These are phyloP conservation scores for Muricea muricata DNA, from an alignment of 92 coral and sea anemone species.

Conservation along the genomic window DNA sequence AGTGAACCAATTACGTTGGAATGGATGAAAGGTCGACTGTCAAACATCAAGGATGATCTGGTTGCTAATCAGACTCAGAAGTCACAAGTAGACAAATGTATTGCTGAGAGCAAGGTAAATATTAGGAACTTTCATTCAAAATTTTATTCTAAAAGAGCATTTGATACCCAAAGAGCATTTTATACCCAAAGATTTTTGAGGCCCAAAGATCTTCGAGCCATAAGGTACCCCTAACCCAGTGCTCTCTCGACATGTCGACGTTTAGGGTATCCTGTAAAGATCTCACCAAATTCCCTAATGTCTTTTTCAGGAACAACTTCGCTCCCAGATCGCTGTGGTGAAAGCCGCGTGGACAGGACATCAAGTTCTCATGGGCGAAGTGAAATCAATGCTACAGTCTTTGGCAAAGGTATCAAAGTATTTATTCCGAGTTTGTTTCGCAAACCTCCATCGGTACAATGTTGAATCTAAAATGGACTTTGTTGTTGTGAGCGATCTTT, in stretches of 20 bases:
- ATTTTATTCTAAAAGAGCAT: no score
- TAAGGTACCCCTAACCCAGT: no score
- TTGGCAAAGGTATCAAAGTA: slow-evolving; percentile 82
- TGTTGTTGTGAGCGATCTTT: no score
- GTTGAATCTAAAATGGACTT: neutral
- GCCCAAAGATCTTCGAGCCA: no score
- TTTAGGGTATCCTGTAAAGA: no score
- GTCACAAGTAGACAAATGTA: slow-evolving; percentile 71
- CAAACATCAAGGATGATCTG: slow-evolving; percentile 78
- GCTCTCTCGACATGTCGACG: no score
- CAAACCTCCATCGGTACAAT: neutral
- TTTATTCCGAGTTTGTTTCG: neutral
- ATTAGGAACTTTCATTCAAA: no score
- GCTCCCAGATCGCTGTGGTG: slow-evolving; percentile 77
- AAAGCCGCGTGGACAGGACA: slow-evolving; percentile 82
- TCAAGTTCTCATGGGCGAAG: slow-evolving; percentile 94
- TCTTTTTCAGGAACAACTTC: slow-evolving; percentile 73
- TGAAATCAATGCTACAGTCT: slow-evolving; percentile 87
- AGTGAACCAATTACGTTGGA: slow-evolving; percentile 86
- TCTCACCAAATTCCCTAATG: no score
- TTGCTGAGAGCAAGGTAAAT: slow-evolving; percentile 78
- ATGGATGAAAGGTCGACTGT: slow-evolving; percentile 90
- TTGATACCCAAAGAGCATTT: no score
- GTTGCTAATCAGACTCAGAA: slow-evolving; percentile 83
- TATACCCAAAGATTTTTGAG: no score